Evolutionary conservation across 37 sponge, comb jelly and placozoan genomes (phyloP), one percentile per base, ranked within the genome.

Genomic region (Halichondria panicea): DNA sequence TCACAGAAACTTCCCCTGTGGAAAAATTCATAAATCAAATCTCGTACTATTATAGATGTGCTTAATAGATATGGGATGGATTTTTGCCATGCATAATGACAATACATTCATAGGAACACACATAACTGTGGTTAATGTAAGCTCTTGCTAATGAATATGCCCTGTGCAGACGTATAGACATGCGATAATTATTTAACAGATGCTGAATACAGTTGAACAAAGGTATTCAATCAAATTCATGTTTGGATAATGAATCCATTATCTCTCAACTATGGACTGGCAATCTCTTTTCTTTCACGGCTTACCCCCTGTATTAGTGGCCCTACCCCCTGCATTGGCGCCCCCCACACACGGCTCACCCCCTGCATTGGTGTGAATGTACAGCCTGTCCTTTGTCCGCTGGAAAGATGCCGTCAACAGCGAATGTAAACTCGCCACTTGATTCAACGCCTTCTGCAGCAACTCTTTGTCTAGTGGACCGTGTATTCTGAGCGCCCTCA

Each of bases 391-490:
- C 2, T 72, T 66, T 6, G 27, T 43, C 30, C 75, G 71, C 19
- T 69, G 45, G 37, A 93, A 89, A 11, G 31, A 34, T 2, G 78
- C 81, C 12, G 61, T 71, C 41, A 93, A 60, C 38, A 93, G 38
- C 3, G 90, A 87, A 52, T 89, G 90, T 5, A 81, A 37, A 12
- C 46, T 71, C 30, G 67, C 79, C 18, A 89, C 87, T 32, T 68
- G 35, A 33, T 80, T 45, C 21, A 93, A 15, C 8, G 87, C 86
- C 36, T 40, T 55, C 2, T 35, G 22, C 18, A 93, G 75, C 30
- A 89, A 30, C 7, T 84, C 41, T 48, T 44, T 71, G 55, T 93
- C 81, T 43, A 93, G 82, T 25, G 86, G 90, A 6, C 94, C 94
- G 56, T 81, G 87, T 8, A 93, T 74, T 15, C 48, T 28, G 40